These are phyloP conservation scores for Drosophila sturtevanti DNA, from an alignment of 1,140 invertebrate species.

Conservation along the genomic window DNA sequence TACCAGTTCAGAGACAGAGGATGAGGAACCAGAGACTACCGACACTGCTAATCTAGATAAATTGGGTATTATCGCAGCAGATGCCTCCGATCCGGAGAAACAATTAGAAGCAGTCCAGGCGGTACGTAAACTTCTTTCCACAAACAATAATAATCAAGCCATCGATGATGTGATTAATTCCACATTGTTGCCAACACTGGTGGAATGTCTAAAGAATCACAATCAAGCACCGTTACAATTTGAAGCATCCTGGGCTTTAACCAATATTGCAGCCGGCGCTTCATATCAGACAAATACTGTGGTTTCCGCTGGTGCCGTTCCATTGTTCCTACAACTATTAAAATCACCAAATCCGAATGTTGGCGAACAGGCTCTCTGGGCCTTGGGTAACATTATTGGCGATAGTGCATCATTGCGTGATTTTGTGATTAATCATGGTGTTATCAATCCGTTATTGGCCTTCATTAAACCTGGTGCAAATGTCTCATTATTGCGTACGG, in stretches of 20 bases:
- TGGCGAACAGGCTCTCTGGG: conserved; percentile 99
- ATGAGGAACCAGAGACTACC: too few species aligned
- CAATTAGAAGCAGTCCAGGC: conserved; percentile 93
- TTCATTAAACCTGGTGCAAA: conserved; percentile 97
- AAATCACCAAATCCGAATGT: conserved; percentile 97
- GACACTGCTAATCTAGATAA: conserved; percentile 83
- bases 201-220: conserved; percentile 92
- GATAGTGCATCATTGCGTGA: conserved; percentile 95
- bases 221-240: conserved; percentile 97
- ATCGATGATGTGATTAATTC: conserved; percentile 97
- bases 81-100: conserved; percentile 87
- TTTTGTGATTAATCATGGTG: conserved; percentile 94
- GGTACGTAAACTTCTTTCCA: conserved; percentile 94
- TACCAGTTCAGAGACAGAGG: too few species aligned
- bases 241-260: conserved; percentile 99
- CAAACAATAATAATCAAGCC: conserved; percentile 98
- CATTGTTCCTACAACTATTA: conserved; percentile 95
- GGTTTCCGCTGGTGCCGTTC: conserved; percentile 96
- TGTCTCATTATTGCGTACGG: conserved; percentile 95
- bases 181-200: conserved; percentile 96
- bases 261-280: conserved; percentile 99
- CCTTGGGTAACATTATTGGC: conserved; percentile 96
- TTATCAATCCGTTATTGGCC: conserved; percentile 93
- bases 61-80: conserved; percentile 89
- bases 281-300: conserved; percentile 96